phyloP scores from a whole-genome alignment of 2,113 vertebrate genomes.

The Solenodon paradoxus region DNA sequence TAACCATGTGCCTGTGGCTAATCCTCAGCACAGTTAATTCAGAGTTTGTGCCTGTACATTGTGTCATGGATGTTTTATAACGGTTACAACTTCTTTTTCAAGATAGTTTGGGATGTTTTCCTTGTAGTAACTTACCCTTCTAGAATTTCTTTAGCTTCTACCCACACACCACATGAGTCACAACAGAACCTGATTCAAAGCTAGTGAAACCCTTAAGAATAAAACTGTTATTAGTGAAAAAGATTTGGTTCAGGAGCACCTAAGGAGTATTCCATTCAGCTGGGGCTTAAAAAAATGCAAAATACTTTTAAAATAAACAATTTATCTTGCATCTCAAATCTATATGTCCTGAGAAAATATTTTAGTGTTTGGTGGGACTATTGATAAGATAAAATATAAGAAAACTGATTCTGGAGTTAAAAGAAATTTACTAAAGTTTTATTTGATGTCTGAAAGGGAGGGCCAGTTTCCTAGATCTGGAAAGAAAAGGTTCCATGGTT shows the following conservation, averaged over 20 bases:
- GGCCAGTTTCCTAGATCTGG: neutral
- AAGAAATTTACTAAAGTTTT: neutral
- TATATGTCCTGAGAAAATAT: conserved; percentile 13
- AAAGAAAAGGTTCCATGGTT: neutral
- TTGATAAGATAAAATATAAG: conserved; percentile 2
- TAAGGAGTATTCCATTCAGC: conserved; percentile 9
- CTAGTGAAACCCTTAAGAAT: conserved; percentile 52
- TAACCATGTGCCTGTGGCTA: neutral
- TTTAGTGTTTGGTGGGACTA: neutral
- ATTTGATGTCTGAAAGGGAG: neutral
- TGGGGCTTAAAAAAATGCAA: conserved; percentile 28
- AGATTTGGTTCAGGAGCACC: conserved; percentile 22
- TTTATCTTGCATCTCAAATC: neutral
- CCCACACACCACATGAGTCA: conserved; percentile 71
- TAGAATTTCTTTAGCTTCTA: conserved; percentile 62
- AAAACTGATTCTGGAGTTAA: neutral
- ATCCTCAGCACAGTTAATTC: neutral
- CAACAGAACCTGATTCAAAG: conserved; percentile 56
- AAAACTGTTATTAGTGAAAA: conserved; percentile 58
- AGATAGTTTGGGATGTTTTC: conserved; percentile 62
- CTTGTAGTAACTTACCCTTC: conserved; percentile 68
- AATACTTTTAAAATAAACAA: neutral
- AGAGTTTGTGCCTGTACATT: conserved; percentile 36
- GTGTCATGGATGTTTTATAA: conserved; percentile 51
- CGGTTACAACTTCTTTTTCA: conserved; percentile 48